Percentiles rank a stretch among this genome's conserved stretches.
These are phyloP conservation scores for Oscheius sp. DNA, from an alignment of 2,888 invertebrate genomes.

Conservation along the genomic window DNA sequence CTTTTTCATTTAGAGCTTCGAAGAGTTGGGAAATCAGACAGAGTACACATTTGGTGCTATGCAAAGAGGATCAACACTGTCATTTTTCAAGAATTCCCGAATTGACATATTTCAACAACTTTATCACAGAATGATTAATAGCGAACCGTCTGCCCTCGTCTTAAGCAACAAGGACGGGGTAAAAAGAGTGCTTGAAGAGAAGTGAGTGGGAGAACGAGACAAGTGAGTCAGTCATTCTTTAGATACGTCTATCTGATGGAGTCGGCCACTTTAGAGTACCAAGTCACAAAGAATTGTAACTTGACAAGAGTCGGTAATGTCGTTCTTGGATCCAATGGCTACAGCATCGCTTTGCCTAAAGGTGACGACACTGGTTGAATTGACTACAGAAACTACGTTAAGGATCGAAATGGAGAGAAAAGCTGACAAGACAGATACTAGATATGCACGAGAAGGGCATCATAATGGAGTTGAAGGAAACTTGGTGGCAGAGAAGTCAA, in stretches of 20 bases:
- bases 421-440: slow-evolving; percentile 90
- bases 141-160: slow-evolving; percentile 85
- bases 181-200: slow-evolving; percentile 85
- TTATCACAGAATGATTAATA: slow-evolving; percentile 75
- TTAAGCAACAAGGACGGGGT: slow-evolving; percentile 91
- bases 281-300: slow-evolving; percentile 89
- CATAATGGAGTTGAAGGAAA: slow-evolving; percentile 82
- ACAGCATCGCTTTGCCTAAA: slow-evolving; percentile 95
- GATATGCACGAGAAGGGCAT: slow-evolving; percentile 91
- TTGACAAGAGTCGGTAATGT: slow-evolving; percentile 92
- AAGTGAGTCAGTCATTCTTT: slow-evolving; percentile 6
- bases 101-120: slow-evolving; percentile 75
- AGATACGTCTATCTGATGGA: slow-evolving; percentile 87
- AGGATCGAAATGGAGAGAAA: slow-evolving; percentile 93
- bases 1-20: slow-evolving; percentile 74
- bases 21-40: slow-evolving; percentile 91
- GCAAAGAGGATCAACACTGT: slow-evolving; percentile 93
- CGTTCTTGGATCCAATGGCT: slow-evolving; percentile 85
- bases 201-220: slow-evolving; percentile 78
- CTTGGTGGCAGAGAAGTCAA: slow-evolving; percentile 87
- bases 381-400: slow-evolving; percentile 33
- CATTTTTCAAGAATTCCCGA: slow-evolving; percentile 79
- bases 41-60: slow-evolving; percentile 93
- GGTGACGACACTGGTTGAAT: slow-evolving; percentile 76
- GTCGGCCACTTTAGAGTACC: slow-evolving; percentile 94